These are phyloP conservation scores for Xerus rutilus DNA, from an alignment of 2,797 vertebrate species.

Conservation along the genomic window DNA sequence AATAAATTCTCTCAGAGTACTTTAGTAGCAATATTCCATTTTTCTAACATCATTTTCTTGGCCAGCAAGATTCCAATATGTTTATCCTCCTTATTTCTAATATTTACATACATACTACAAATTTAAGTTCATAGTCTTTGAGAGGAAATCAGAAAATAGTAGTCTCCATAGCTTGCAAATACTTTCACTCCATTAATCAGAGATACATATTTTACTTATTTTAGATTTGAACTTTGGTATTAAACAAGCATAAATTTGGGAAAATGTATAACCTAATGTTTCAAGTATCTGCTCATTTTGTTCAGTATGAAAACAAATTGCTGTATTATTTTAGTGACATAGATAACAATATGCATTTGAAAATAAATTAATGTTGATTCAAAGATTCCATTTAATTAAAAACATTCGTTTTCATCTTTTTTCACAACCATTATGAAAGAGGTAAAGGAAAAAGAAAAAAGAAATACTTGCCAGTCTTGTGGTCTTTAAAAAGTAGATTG, in stretches of 20 bases:
- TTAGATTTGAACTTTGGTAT: slow-evolving; percentile 55
- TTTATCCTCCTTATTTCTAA: not conserved
- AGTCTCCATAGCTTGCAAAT: slow-evolving; percentile 36
- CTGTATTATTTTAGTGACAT: slow-evolving; percentile 45
- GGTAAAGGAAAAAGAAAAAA: not conserved
- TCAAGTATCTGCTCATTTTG: slow-evolving; percentile 50
- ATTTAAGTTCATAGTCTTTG: slow-evolving; percentile 23
- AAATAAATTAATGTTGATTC: slow-evolving; percentile 54
- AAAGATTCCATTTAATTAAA: slow-evolving; percentile 60
- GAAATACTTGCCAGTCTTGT: slow-evolving; percentile 56
- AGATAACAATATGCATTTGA: slow-evolving; percentile 39
- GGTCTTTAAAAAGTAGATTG: slow-evolving; percentile 61
- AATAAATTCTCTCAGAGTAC: not conserved
- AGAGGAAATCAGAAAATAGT: slow-evolving; percentile 6
- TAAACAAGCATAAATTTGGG: slow-evolving; percentile 50
- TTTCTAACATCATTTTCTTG: not conserved
- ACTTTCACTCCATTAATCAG: slow-evolving; percentile 31
- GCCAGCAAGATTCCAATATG: not conserved
- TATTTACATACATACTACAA: not conserved
- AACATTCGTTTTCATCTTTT: slow-evolving; percentile 57
- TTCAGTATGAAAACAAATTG: slow-evolving; percentile 37
- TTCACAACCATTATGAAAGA: slow-evolving; percentile 21
- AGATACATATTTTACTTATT: slow-evolving; percentile 52
- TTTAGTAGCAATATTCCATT: not conserved
- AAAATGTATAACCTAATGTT: slow-evolving; percentile 28